These are phyloP conservation scores for Epinephelus fuscoguttatus DNA, from an alignment of 2,113 vertebrate species.

Conservation along the genomic window DNA sequence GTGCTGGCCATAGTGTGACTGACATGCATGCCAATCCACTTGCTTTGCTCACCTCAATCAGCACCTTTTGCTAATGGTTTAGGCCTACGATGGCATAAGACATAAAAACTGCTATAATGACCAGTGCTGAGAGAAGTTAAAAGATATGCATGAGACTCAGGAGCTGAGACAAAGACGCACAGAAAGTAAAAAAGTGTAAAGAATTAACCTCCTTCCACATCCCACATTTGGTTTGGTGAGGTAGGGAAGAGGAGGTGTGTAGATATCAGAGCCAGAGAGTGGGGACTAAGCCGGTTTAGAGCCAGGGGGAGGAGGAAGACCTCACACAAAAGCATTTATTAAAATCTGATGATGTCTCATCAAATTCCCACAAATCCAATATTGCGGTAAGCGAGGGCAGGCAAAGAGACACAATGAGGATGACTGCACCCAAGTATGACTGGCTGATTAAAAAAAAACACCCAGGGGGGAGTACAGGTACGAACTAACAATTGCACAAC, in stretches of 20 bases:
- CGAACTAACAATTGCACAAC: background rate
- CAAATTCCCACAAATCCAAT: conserved; percentile 39
- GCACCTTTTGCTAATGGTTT: too few species aligned
- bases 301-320: conserved; percentile 6
- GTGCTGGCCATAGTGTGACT: too few species aligned
- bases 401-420: conserved; percentile 12
- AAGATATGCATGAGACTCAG: background rate
- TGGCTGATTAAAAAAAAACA: conserved; percentile 42
- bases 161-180: background rate
- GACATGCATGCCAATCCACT: too few species aligned
- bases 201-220: background rate
- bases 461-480: background rate
- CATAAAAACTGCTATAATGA: too few species aligned
- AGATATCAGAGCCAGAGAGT: conserved; percentile 6
- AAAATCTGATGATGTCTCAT: conserved; percentile 49
- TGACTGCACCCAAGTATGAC: conserved; percentile 1
- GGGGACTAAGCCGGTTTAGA: conserved; percentile 30
- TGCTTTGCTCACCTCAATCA: too few species aligned
- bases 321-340: conserved; percentile 45
- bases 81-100: too few species aligned
- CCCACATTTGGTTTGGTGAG: conserved; percentile 3
- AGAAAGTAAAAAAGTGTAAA: background rate
- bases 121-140: background rate
- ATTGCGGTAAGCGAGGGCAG: background rate
- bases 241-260: background rate